Base-by-base conservation (phyloP, 1,140 invertebrate genomes). In the Laupala kohalensis region DNA sequence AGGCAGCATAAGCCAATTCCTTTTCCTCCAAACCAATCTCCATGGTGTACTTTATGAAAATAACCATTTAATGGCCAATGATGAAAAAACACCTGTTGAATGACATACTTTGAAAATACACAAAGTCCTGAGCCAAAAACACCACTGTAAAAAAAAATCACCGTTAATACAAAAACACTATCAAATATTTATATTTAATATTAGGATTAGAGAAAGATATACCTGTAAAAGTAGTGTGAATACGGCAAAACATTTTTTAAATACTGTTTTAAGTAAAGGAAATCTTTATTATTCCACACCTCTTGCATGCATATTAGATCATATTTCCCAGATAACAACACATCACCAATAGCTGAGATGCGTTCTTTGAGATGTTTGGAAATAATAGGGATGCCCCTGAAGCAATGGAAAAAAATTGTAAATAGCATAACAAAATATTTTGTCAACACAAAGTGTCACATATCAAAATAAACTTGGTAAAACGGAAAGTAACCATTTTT, bases 11-110 rank as follows among this genome's bases (percentile, higher is more conserved):
- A 80, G 13, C 94, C 96, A 69, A 98, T 88, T 53, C 95, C 95
- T 86, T 98, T 98, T 6, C 96, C 96, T 69, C 94, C 96, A 83
- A 97, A 98, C 96, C 96, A 99, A 79, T 98, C 96, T 2, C 94
- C 96, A 82, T 98, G 96, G 67, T 95, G 92, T 74, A 98, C 85
- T 81, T 96, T 97, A 80, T 98, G 96, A 69, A 96, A 89, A 78
- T 97, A 98, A 4, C 96, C 96, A 85, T 98, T 98, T n/a, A 98
- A 81, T 29, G 93, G 86, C 90, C 93, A 99, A 72, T 90, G 88
- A 80, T 96, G 92, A 76, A 94, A 96, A 77, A 96, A 90, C 0
- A 92, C 91, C 78, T 95, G 92, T 76, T 90, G 82, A 65, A 98
- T 96, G n/a, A 86, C 83, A 83, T 90, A 90, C 79, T 89, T 90